A percentile compares a stretch with the other conserved stretches of the same genome.
Conservation (phyloP, 2,888 invertebrate species). For the Caenorhabditis angaria region DNA sequence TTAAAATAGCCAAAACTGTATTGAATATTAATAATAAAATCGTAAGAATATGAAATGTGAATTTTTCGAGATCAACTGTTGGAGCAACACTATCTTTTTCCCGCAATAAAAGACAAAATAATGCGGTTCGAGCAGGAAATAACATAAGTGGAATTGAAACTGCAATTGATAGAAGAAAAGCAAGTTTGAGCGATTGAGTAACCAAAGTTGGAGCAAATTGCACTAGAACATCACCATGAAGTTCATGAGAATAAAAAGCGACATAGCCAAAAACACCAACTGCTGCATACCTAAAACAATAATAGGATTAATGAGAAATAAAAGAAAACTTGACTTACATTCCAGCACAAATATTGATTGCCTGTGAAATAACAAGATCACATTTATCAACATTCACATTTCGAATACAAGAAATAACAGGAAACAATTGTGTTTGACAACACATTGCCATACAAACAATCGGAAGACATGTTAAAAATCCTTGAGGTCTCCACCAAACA, state of each 20-base stretch:
- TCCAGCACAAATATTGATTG: constrained; percentile 88
- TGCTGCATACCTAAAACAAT: constrained; percentile 51
- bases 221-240: constrained; percentile 87
- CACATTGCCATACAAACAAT: constrained; percentile 95
- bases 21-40: constrained; percentile 79
- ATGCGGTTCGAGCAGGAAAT: constrained; percentile 91
- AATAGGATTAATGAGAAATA: neutral
- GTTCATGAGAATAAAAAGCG: constrained; percentile 79
- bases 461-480: constrained; percentile 77
- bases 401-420: constrained; percentile 89
- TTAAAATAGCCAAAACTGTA: constrained; percentile 83
- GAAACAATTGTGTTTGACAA: constrained; percentile 88
- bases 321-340: constrained; percentile 75
- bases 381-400: constrained; percentile 78
- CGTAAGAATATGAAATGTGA: constrained; percentile 78
- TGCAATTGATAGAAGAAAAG: constrained; percentile 91
- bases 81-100: constrained; percentile 23
- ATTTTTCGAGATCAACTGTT: constrained; percentile 43
- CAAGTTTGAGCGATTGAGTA: constrained; percentile 89
- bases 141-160: constrained; percentile 96
- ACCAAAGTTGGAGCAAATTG: constrained; percentile 78
- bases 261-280: constrained; percentile 77
- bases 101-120: constrained; percentile 83
- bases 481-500: constrained; percentile 60
- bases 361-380: constrained; percentile 86